phyloP scores from a whole-genome alignment of 2,888 invertebrate species.

The Sialis lutaria region DNA sequence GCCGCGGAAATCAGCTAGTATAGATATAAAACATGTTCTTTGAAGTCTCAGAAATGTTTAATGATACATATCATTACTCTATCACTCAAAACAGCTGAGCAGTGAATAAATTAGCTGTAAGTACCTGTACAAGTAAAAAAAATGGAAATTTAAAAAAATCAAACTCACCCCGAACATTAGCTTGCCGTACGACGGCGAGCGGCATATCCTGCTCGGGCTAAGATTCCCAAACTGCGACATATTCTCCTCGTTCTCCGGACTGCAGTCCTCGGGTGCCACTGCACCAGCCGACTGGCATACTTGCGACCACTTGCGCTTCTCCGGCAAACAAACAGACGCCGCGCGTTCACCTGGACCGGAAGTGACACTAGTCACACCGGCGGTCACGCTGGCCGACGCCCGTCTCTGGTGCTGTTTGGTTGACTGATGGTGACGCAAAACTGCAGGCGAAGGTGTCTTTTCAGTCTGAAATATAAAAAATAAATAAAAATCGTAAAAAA shows the following conservation, averaged over 20 bases:
- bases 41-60: too few relatives aligned
- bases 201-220: constrained; percentile 26
- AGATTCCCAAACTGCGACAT: constrained; percentile 31
- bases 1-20: too few relatives aligned
- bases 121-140: too few relatives aligned
- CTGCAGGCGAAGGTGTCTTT: constrained; percentile 10
- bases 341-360: constrained; percentile 17
- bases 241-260: constrained; percentile 27
- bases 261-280: constrained; percentile 12
- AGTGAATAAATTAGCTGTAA: too few relatives aligned
- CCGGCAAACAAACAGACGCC: constrained; percentile 36
- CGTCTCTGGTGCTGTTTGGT: constrained; percentile 3
- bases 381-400: constrained; percentile 18
- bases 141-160: too few relatives aligned
- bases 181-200: constrained; percentile 20
- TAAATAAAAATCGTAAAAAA: too few relatives aligned
- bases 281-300: constrained; percentile 25
- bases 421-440: constrained; percentile 17
- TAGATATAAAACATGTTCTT: too few relatives aligned
- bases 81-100: too few relatives aligned
- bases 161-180: constrained; percentile 21
- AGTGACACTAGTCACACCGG: too few relatives aligned
- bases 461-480: too few relatives aligned
- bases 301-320: constrained; percentile 65
- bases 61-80: too few relatives aligned